Conservation (phyloP, 1,140 invertebrate genomes). For the Portunus trituberculatus region DNA sequence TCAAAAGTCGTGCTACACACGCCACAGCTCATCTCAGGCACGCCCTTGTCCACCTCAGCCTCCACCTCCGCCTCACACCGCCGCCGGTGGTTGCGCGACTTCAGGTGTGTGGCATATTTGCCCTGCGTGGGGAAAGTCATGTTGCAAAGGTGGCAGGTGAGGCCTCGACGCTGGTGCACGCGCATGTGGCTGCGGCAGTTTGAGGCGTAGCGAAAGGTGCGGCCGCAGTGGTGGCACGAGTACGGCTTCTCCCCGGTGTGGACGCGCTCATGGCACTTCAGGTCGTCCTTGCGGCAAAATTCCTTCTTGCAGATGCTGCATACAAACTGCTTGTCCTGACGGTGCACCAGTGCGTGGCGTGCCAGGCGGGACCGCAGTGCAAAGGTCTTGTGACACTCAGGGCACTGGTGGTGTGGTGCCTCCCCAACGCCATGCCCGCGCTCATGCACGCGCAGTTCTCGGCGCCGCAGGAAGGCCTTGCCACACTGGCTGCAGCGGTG, state of each 20-base stretch:
- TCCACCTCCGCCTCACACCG: constrained; percentile 24
- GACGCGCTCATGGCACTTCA: constrained; percentile 59
- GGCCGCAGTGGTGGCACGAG: constrained; percentile 60
- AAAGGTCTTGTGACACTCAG: constrained; percentile 54
- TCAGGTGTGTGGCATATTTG: constrained; percentile 59
- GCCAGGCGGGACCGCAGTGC: constrained; percentile 47
- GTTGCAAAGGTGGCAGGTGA: constrained; percentile 41
- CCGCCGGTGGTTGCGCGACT: constrained; percentile 55
- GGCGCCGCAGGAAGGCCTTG: constrained; percentile 42
- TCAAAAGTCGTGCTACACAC: constrained; percentile 46
- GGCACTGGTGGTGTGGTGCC: background rate
- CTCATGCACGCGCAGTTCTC: constrained; percentile 53
- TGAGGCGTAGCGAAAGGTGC: constrained; percentile 45
- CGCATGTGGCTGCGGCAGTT: constrained; percentile 62
- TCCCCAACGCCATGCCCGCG: constrained; percentile 24
- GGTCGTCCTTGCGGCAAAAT: constrained; percentile 64
- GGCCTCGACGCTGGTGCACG: constrained; percentile 1
- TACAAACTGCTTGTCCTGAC: constrained; percentile 46
- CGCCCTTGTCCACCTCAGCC: background rate
- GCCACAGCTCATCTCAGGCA: background rate
- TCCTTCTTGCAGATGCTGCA: constrained; percentile 57
- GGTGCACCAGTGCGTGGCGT: constrained; percentile 60
- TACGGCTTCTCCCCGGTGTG: constrained; percentile 69
- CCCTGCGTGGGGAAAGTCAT: constrained; percentile 51
- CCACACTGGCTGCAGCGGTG: constrained; percentile 53